Conservation (phyloP, 2,113 vertebrate genomes). For the Falco punctatus region DNA sequence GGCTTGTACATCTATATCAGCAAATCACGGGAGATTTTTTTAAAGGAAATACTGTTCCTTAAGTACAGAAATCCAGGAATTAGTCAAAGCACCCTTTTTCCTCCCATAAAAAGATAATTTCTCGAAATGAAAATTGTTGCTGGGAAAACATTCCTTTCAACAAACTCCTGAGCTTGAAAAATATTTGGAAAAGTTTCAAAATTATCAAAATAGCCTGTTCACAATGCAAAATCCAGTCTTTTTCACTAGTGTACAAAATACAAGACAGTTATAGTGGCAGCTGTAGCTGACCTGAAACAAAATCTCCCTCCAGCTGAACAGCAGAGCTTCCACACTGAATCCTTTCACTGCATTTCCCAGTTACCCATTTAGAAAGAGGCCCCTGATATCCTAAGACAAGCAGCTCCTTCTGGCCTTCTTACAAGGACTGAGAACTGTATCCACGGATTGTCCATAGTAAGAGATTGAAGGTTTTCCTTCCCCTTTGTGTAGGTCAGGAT, state of each 20-base stretch:
- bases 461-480: background rate
- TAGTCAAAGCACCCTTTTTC: background rate
- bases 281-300: background rate
- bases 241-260: background rate
- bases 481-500: background rate
- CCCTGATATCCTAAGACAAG: background rate
- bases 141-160: background rate
- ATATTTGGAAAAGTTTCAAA: background rate
- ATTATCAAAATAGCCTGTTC: background rate
- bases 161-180: background rate
- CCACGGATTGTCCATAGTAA: background rate
- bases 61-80: background rate
- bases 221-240: background rate
- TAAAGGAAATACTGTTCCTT: background rate
- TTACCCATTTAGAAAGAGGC: background rate
- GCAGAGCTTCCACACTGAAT: background rate
- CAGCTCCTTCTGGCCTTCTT: background rate
- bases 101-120: background rate
- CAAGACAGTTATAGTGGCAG: background rate
- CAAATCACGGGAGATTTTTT: background rate
- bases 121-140: background rate
- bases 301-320: fast-evolving
- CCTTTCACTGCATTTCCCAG: background rate
- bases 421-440: background rate
- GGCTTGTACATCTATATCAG: background rate